phyloP scores from a whole-genome alignment of 1,140 invertebrate genomes.

The Samia ricini region DNA sequence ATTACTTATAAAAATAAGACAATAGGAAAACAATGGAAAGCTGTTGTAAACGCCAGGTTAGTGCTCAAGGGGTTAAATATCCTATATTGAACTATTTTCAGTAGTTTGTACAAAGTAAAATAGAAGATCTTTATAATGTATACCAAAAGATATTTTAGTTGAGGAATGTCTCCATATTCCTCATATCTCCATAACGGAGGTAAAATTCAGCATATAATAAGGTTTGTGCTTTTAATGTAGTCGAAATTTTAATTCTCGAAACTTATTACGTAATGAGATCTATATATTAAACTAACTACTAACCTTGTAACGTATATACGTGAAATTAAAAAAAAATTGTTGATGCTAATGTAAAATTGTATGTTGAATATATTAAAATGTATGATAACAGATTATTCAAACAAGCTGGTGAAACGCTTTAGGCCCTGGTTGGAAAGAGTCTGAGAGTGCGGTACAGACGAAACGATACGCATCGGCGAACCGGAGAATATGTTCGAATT shows the following conservation, averaged over 20 bases:
- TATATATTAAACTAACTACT: no score
- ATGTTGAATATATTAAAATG: background rate
- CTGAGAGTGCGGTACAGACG: constrained; percentile 70
- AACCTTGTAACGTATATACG: no score
- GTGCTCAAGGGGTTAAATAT: no score
- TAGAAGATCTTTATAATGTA: constrained; percentile 56
- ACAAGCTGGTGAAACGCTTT: constrained; percentile 75
- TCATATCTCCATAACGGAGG: constrained; percentile 75
- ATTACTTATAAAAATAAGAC: no score
- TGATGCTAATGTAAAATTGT: background rate
- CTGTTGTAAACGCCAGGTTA: no score
- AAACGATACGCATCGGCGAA: constrained; percentile 76
- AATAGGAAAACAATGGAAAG: no score
- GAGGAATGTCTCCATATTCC: constrained; percentile 77
- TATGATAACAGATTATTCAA: constrained; percentile 72
- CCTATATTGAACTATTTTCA: constrained; percentile 31
- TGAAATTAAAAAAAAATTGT: no score
- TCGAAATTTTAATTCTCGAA: background rate
- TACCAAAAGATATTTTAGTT: constrained; percentile 75
- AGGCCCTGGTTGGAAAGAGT: constrained; percentile 54
- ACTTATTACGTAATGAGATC: no score
- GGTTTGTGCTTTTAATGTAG: constrained; percentile 23
- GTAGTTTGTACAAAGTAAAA: constrained; percentile 74
- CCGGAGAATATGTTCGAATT: constrained; percentile 77
- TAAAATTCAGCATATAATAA: constrained; percentile 51